Base-by-base conservation (phyloP, 2,888 invertebrate genomes). In the Seladonia tumulorum region DNA sequence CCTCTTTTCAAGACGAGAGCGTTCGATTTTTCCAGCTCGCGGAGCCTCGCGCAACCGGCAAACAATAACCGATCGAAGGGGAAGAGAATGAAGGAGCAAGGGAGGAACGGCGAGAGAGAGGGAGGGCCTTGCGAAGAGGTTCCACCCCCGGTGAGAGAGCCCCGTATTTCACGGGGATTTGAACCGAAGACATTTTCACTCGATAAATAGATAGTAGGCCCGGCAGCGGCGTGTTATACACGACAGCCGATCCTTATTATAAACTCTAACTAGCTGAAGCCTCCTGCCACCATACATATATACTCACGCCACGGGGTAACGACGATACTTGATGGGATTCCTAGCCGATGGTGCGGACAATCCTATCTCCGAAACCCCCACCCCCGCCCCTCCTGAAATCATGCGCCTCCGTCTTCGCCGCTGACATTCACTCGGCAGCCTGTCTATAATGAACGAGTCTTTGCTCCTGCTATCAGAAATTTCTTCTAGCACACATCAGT, bases 331-430 rank as follows among this genome's bases (percentile, higher is more conserved):
- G 95, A 95, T 95, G 94, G 95, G 95, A 95, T 95, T 95, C 92
- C 94, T 95, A 94, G 94, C 94, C 95, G 95, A 95, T 95, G 94
- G 94, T 93, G 95, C 94, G 94, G 93, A 95, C 95, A 95, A 95
- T 95, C 94, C 95, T 94, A 94, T 95, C 95, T 94, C 91, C 91
- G 93, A 92, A 92, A 93, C 93, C 93, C 89, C 89, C 60, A 83
- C 81, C 89, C 81, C 89, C 47, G 83, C 77, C 89, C 86, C 90
- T 86, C 35, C 35, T 83, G 77, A 88, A 93, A 94, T 94, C 94
- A 92, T 92, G 93, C 92, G 89, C 92, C 60, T 81, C 90, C 92
- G 91, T 91, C 92, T 91, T 91, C 91, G 90, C 91, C 85, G 77
- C 89, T 87, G 87, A 93, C 92, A 89, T 90, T 93, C 92, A 91